Base-by-base conservation (phyloP, 2,888 invertebrate species). In the Mellilla xanthometata region DNA sequence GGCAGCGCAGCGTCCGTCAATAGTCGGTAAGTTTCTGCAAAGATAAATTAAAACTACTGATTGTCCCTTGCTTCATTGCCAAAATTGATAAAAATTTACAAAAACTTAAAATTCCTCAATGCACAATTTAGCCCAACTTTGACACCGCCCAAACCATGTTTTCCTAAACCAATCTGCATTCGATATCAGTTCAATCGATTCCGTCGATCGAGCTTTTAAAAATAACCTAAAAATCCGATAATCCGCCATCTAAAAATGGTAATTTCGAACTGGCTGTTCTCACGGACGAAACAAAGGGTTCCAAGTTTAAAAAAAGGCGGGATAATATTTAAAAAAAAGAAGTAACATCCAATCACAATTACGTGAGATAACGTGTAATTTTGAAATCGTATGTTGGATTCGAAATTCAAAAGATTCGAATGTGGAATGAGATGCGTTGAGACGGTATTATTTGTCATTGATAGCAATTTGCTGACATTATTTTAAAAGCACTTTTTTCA, bases 1-100 rank as follows among this genome's bases (percentile, higher is more conserved):
- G 95, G 95, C 58, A 95, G 95, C 74, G 93, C 95, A 43, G 93
- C 95, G 54, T 95, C 96, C 62, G 95, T 95, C 71, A 96, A 96
- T 88, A 94, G 95, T 76, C 95, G 96, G 96, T 96, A 19, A 19
- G 15, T 19, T 19, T 3, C 15, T 19, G 6, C 3, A 19, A 19
- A 19, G 19, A 19, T 19, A 19, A 19, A 19, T 4, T 19, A n/a
- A 19, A 19, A 19, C 6, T 1, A 19, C 1, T 19, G 3, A 19
- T 19, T 19, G 15, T 19, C 2, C n/a, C 15, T 19, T 1, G 15
- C 5, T 10, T 10, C 11, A 32, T 7, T 27, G 8, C 23, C 4
- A 13, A 2, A 10, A 28, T 40, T 26, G n/a, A 44, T 47, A 52
- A 58, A 59, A 56, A 54, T 28, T 55, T 56, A 52, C 11, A 36